These are phyloP conservation scores for Albula goreensis DNA, from an alignment of 2,113 vertebrate genomes.

Conservation along the genomic window DNA sequence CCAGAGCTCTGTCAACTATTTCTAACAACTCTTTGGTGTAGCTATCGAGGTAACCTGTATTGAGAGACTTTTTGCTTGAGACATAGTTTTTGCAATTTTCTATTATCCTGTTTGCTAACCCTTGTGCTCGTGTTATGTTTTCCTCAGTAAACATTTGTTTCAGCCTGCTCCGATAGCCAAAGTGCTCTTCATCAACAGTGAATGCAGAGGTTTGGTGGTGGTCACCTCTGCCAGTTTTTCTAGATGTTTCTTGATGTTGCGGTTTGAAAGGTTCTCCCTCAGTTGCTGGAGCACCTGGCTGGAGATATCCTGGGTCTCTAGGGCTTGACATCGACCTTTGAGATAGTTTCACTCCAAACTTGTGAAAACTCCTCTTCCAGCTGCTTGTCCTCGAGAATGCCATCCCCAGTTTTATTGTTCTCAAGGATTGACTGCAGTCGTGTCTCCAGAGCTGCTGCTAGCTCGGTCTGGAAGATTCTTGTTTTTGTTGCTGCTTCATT, in stretches of 20 bases:
- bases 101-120: constrained; percentile 39
- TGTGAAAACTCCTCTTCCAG: constrained; percentile 64
- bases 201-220: constrained; percentile 43
- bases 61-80: constrained; percentile 44
- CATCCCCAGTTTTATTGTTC: constrained; percentile 48
- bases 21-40: constrained; percentile 62
- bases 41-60: constrained; percentile 60
- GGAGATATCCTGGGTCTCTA: constrained; percentile 57
- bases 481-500: constrained; percentile 55
- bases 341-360: constrained; percentile 60
- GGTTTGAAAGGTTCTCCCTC: constrained; percentile 54
- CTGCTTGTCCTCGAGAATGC: constrained; percentile 45
- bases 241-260: constrained; percentile 58
- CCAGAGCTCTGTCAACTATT: constrained; percentile 58
- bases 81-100: constrained; percentile 54
- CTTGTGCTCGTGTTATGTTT: constrained; percentile 53
- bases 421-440: constrained; percentile 53
- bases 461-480: constrained; percentile 47
- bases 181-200: constrained; percentile 54
- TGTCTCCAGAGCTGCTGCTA: constrained; percentile 55
- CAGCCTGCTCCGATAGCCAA: constrained; percentile 60
- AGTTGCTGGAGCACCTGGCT: constrained; percentile 52
- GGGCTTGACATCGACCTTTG: constrained; percentile 51
- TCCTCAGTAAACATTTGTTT: constrained; percentile 57
- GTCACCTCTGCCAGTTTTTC: constrained; percentile 40